phyloP scores from a whole-genome alignment of 1,140 invertebrate genomes.

The Hylaeus volcanicus region DNA sequence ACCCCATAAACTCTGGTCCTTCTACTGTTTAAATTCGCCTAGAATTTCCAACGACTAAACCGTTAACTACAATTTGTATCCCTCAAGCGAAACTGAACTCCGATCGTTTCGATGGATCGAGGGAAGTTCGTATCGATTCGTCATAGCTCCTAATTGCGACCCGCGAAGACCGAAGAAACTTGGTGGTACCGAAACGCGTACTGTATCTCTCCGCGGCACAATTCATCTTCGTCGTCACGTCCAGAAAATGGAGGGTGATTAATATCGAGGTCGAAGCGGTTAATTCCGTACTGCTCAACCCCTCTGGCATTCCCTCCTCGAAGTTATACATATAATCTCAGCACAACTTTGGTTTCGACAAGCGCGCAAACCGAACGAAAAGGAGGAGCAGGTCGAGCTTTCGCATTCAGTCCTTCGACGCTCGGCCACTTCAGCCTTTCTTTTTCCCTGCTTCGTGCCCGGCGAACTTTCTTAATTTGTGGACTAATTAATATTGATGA shows the following conservation, averaged over 20 bases:
- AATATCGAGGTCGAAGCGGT: constrained; percentile 17
- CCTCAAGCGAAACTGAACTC: background rate
- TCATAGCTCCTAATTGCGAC: background rate
- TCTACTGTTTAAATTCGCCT: too few relatives aligned
- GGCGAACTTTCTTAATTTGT: constrained; percentile 72
- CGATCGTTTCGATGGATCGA: too few relatives aligned
- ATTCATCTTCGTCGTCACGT: constrained; percentile 13
- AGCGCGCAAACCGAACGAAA: background rate
- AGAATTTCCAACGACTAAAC: too few relatives aligned
- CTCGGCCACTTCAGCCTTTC: background rate
- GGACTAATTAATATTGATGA: constrained; percentile 74
- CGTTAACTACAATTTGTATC: background rate
- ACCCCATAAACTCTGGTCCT: too few relatives aligned
- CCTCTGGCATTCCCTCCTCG: background rate
- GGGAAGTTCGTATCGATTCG: background rate
- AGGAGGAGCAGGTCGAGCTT: background rate
- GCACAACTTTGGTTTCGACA: constrained; percentile 6
- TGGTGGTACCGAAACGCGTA: background rate
- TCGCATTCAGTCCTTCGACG: background rate
- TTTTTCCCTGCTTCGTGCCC: constrained; percentile 4
- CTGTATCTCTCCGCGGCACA: background rate
- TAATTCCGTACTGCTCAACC: background rate
- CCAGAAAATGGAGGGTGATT: constrained; percentile 1
- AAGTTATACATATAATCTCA: background rate
- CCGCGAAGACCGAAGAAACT: background rate